Evolutionary conservation across 2,113 vertebrate species (phyloP).

Genomic region (Pedionomus torquatus): DNA sequence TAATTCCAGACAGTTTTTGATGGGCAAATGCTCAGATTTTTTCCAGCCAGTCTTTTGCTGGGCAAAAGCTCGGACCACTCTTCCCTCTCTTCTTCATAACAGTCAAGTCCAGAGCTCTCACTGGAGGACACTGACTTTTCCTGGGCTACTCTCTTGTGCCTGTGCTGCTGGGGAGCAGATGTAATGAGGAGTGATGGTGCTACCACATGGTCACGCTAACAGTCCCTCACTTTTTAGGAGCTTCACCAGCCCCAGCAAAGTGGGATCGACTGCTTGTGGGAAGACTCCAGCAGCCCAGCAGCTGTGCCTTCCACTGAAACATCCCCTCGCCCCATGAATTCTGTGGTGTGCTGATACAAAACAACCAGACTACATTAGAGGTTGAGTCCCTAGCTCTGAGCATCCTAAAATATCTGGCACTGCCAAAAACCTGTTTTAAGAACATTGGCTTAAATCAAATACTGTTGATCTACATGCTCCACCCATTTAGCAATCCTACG

Average conservation of each 20-base stretch:
- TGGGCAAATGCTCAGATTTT: rapidly evolving
- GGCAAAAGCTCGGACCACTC: rapidly evolving
- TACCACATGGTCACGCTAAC: neutral
- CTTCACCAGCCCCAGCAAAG: neutral
- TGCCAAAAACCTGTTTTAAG: neutral
- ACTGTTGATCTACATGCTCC: neutral
- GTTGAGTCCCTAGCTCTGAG: neutral
- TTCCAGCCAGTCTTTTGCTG: neutral
- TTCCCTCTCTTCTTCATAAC: neutral
- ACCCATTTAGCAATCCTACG: neutral
- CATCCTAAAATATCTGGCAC: neutral
- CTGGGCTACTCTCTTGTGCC: neutral
- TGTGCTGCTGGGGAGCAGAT: neutral
- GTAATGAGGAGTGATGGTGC: neutral
- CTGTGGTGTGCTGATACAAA: neutral
- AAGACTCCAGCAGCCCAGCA: neutral
- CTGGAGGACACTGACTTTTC: neutral
- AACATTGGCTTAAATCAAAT: neutral
- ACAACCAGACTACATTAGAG: neutral
- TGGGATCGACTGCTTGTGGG: rapidly evolving
- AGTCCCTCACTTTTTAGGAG: neutral
- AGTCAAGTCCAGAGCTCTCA: neutral
- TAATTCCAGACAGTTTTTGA: neutral
- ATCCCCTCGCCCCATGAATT: neutral
- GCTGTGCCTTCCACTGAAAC: neutral